Evolutionary conservation across 2,113 vertebrate species (phyloP).

Genomic region (Sylvietta virens): DNA sequence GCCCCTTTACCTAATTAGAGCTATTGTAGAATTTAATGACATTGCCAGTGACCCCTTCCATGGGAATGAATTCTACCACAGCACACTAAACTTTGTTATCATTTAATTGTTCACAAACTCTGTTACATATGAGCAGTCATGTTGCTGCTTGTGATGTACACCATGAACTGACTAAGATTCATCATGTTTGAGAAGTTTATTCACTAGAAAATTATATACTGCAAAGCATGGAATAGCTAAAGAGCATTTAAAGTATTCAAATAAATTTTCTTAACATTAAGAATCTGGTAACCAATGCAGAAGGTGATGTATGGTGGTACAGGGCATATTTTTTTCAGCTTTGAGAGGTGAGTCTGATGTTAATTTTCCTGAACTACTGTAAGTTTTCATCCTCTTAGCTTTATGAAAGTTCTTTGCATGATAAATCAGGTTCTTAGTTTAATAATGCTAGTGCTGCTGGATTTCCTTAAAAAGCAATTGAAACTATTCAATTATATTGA

Average conservation of each 20-base stretch:
- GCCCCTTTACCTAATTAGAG: slow-evolving; percentile 19
- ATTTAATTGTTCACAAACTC: background rate
- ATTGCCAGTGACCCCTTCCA: background rate
- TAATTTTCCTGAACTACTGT: background rate
- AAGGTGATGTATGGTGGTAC: background rate
- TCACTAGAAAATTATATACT: background rate
- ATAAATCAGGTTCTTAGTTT: background rate
- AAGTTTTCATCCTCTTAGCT: background rate
- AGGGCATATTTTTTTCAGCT: background rate
- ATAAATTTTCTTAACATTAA: background rate
- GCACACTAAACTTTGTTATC: background rate
- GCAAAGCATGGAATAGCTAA: background rate
- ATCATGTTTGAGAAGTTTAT: background rate
- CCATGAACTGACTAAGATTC: background rate
- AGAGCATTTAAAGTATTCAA: background rate
- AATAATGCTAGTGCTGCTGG: background rate
- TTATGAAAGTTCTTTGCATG: background rate
- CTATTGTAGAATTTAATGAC: background rate
- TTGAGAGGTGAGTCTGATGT: background rate
- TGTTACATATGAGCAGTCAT: background rate
- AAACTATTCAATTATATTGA: background rate
- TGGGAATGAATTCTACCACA: background rate
- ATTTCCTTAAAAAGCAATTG: background rate
- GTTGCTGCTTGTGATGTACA: background rate
- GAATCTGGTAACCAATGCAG: background rate